Percentiles rank a stretch among this genome's conserved stretches.
phyloP scores from a whole-genome alignment of 2,797 vertebrate species.

The Cirrhinus mrigala region DNA sequence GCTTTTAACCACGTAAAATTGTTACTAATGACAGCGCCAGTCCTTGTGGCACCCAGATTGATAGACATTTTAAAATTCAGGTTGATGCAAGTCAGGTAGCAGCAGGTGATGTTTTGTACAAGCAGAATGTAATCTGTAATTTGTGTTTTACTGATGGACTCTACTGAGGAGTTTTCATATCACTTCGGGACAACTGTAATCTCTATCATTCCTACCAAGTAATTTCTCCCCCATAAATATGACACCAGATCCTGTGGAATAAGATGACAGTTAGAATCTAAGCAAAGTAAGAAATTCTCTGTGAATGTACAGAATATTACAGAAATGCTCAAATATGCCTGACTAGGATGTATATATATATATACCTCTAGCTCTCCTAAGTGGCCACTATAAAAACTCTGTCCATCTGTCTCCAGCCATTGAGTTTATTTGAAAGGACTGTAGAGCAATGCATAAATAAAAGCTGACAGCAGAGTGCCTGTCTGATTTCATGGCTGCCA shows the following conservation, averaged over 20 bases:
- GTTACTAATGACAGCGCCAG: too few relatives aligned
- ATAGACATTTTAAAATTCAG: too few relatives aligned
- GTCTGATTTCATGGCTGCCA: slow-evolving; percentile 48
- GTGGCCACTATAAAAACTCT: slow-evolving; percentile 16
- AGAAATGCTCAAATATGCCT: background rate
- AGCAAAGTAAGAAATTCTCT: background rate
- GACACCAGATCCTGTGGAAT: background rate
- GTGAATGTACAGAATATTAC: background rate
- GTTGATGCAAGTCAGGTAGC: too few relatives aligned
- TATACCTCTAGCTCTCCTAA: background rate
- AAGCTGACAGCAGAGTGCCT: slow-evolving; percentile 16
- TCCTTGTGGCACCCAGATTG: too few relatives aligned
- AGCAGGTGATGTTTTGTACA: too few relatives aligned
- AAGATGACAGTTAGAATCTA: background rate
- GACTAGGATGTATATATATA: background rate
- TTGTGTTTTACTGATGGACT: too few relatives aligned
- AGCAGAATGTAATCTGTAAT: too few relatives aligned
- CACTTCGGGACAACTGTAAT: too few relatives aligned
- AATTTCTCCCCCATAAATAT: background rate
- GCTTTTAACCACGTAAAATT: too few relatives aligned
- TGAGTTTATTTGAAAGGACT: slow-evolving; percentile 29
- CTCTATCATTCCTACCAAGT: background rate
- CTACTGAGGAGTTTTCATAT: background rate
- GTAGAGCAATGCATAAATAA: slow-evolving; percentile 39
- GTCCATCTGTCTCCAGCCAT: slow-evolving; percentile 39